These are phyloP conservation scores for Hemiprocne comata DNA, from an alignment of 2,113 vertebrate genomes.

Conservation along the genomic window DNA sequence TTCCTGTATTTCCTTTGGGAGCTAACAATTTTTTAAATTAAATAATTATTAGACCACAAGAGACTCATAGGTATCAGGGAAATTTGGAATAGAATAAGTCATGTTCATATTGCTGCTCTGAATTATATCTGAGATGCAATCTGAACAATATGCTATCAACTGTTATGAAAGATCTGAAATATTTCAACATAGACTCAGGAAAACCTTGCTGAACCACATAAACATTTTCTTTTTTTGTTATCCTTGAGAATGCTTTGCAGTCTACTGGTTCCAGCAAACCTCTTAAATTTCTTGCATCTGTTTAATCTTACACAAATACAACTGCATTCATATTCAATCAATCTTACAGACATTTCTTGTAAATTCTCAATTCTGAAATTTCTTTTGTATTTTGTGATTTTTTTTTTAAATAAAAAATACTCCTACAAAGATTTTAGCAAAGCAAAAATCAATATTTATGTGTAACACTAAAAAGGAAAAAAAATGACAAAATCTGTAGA, in stretches of 20 bases:
- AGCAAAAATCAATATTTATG: constrained; percentile 41
- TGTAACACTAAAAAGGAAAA: neutral
- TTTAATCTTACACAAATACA: neutral
- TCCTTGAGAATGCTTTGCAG: neutral
- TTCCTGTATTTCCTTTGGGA: neutral
- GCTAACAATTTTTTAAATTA: neutral
- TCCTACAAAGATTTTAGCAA: constrained; percentile 29
- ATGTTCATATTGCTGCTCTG: neutral
- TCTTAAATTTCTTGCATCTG: neutral
- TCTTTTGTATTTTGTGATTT: neutral
- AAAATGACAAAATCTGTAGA: constrained; percentile 48
- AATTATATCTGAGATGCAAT: neutral
- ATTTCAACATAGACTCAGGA: neutral
- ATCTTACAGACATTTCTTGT: neutral
- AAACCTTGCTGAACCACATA: neutral
- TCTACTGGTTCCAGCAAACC: neutral
- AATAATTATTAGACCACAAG: neutral
- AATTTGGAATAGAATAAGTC: neutral
- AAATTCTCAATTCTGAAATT: constrained; percentile 5
- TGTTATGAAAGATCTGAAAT: neutral
- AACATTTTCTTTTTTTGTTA: neutral
- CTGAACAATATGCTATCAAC: neutral
- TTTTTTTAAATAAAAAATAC: neutral
- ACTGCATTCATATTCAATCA: neutral
- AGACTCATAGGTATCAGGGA: neutral